Evolutionary conservation across 2,113 vertebrate genomes (phyloP).

Genomic region (Sturnus vulgaris): DNA sequence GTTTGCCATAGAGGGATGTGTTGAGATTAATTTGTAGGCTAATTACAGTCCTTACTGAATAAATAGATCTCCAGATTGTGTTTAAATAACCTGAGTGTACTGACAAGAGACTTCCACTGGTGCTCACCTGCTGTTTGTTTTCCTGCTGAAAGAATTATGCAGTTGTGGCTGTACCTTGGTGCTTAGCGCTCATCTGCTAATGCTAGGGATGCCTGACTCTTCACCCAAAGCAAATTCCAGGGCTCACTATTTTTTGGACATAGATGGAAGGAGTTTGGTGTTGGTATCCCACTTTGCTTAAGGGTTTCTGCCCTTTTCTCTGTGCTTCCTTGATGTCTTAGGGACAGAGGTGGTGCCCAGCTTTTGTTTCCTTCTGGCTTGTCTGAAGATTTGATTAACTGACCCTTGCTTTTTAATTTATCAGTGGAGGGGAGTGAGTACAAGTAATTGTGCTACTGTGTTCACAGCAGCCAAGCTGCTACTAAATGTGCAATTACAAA

Average conservation of each 20-base stretch:
- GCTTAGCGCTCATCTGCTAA: background rate
- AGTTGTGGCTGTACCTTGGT: background rate
- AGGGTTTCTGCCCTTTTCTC: background rate
- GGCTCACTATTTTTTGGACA: background rate
- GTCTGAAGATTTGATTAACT: background rate
- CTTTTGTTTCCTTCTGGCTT: background rate
- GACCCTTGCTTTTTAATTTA: background rate
- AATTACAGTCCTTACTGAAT: conserved; percentile 29
- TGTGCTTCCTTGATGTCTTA: background rate
- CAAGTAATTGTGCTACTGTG: background rate
- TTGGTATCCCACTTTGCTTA: background rate
- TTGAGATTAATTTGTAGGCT: conserved; percentile 35
- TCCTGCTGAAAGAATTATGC: background rate
- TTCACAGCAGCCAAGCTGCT: background rate
- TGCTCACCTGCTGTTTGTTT: conserved; percentile 36
- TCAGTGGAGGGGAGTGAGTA: background rate
- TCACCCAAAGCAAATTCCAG: background rate
- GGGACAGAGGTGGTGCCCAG: background rate
- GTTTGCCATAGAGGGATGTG: background rate
- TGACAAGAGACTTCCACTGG: background rate
- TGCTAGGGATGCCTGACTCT: background rate
- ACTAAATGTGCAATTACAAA: background rate
- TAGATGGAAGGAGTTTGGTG: rapidly evolving
- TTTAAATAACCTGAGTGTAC: conserved; percentile 27
- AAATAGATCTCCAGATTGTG: background rate